Percentiles rank a stretch among this genome's conserved stretches.
phyloP scores from a whole-genome alignment of 2,113 vertebrate genomes.

The Lontra canadensis region DNA sequence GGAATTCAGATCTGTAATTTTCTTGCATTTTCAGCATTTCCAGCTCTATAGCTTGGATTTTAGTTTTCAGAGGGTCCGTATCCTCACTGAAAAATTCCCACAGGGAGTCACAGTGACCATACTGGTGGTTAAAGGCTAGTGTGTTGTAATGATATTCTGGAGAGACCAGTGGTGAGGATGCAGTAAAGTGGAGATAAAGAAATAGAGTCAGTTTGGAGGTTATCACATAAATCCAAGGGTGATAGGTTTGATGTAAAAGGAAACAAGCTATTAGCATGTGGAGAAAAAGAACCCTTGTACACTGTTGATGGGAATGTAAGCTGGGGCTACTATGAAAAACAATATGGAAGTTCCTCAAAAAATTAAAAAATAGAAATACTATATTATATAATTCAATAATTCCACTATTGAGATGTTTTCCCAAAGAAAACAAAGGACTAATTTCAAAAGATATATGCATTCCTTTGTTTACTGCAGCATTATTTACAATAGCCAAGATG shows the following conservation, averaged over 20 bases:
- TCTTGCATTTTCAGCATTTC: neutral
- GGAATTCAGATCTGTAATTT: neutral
- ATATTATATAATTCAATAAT: neutral
- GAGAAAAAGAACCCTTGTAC: neutral
- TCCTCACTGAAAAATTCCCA: neutral
- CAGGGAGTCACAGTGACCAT: neutral
- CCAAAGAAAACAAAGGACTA: neutral
- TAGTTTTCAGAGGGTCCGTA: neutral
- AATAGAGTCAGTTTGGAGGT: neutral
- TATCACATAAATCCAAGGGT: neutral
- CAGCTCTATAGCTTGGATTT: neutral
- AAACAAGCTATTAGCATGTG: neutral
- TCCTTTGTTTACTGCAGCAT: neutral
- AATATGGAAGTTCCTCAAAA: neutral
- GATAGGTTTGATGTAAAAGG: neutral
- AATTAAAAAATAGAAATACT: neutral
- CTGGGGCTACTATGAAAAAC: neutral
- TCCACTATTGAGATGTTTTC: neutral
- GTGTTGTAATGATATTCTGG: neutral
- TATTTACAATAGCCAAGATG: neutral
- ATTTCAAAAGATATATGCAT: neutral
- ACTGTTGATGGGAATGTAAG: neutral
- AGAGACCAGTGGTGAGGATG: neutral
- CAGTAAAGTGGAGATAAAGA: neutral
- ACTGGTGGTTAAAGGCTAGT: neutral